Conservation (phyloP, 1,140 invertebrate species). For the Pseudoatta argentina region DNA sequence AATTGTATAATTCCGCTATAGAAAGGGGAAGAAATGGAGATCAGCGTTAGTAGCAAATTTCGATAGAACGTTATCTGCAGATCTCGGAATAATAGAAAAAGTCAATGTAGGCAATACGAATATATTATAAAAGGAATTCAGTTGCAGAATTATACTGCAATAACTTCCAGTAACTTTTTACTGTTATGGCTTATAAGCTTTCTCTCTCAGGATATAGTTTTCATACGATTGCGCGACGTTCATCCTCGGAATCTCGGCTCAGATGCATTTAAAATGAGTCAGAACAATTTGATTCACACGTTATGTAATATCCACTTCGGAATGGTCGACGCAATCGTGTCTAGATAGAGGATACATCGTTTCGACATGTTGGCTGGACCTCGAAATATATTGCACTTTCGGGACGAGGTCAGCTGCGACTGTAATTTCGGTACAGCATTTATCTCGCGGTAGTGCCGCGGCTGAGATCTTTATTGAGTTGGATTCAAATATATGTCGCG, state of each 20-base stretch:
- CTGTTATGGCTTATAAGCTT: conserved; percentile 34
- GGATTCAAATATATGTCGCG: conserved; percentile 71
- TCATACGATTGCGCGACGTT: background rate
- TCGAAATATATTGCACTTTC: conserved; percentile 75
- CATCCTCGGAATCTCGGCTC: background rate
- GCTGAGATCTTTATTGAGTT: conserved; percentile 77
- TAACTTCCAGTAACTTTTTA: conserved; percentile 49
- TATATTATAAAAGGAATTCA: conserved; percentile 40
- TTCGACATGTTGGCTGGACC: conserved; percentile 67
- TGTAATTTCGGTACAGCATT: conserved; percentile 77
- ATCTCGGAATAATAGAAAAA: conserved; percentile 33
- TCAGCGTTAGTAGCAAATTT: conserved; percentile 19
- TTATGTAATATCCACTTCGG: conserved; percentile 63
- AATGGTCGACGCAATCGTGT: conserved; percentile 62
- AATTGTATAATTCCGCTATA: background rate
- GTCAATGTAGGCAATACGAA: conserved; percentile 31
- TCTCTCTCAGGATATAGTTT: background rate
- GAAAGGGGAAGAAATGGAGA: background rate
- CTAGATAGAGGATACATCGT: conserved; percentile 69
- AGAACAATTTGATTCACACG: conserved; percentile 68
- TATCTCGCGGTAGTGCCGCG: conserved; percentile 72
- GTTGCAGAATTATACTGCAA: conserved; percentile 21
- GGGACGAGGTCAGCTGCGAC: conserved; percentile 77
- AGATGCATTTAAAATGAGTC: conserved; percentile 24
- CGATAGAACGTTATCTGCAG: background rate